Percentiles rank a stretch among this genome's conserved stretches.
Conservation (phyloP, 2,797 vertebrate species). For the Neoniphon sammara region DNA sequence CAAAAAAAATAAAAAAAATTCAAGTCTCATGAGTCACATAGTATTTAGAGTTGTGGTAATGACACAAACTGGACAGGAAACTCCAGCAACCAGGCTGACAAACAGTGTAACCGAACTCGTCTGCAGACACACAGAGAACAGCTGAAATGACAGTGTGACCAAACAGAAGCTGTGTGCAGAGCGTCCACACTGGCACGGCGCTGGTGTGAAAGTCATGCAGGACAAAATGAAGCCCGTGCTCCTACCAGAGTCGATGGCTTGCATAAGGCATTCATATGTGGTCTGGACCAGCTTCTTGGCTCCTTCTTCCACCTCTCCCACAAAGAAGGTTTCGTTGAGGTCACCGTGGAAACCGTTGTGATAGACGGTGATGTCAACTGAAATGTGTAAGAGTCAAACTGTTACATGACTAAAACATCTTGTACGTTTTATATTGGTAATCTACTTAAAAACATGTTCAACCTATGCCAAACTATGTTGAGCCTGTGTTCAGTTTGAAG, state of each 20-base stretch:
- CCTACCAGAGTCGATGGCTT: constrained; percentile 96
- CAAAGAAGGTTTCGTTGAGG: constrained; percentile 97
- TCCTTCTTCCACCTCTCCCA: constrained; percentile 95
- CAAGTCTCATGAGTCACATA: no score
- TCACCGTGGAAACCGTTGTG: constrained; percentile 98
- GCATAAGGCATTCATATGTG: constrained; percentile 99
- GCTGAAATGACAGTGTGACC: not conserved
- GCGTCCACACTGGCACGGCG: not conserved
- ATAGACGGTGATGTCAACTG: constrained; percentile 99
- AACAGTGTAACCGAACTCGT: not conserved
- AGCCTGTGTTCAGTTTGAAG: not conserved
- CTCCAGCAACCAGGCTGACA: not conserved
- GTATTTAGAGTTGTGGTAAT: no score
- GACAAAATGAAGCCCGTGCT: not conserved
- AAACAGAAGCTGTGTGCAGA: not conserved
- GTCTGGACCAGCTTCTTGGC: constrained; percentile 94
- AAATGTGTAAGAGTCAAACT: constrained; percentile 23
- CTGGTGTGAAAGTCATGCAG: not conserved
- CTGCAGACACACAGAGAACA: not conserved
- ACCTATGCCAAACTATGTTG: not conserved
- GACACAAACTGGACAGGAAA: not conserved
- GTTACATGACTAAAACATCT: constrained; percentile 21
- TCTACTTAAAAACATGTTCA: constrained; percentile 17
- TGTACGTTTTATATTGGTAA: constrained; percentile 2
- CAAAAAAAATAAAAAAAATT: no score